Evolutionary conservation across 2,888 invertebrate species (phyloP), one percentile per base, ranked within the genome.

Genomic region (Andricus quercusramuli): DNA sequence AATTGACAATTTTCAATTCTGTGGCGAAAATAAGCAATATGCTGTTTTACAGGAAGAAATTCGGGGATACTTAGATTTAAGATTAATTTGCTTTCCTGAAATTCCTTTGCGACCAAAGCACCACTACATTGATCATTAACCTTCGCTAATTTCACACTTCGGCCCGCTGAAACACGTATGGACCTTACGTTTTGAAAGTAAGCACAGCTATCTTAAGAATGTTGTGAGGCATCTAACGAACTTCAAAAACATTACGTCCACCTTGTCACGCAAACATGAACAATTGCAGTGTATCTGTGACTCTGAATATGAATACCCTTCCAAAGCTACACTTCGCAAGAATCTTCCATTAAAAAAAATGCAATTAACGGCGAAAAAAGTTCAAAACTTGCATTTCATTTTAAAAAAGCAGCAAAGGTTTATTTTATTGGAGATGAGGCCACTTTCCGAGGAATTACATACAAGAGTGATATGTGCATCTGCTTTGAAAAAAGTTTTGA

Each of bases 181-280:
- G 83, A 87, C 85, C 8, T 67, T 86, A 0, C 15, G 85, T 32
- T 88, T 84, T 32, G 32, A 88, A 78, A 85, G 85, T 44, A 85
- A 85, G 68, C 87, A 88, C 70, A 81, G 79, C 11, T 86, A 82
- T 83, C 86, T 88, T 44, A 88, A 88, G 82, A 79, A 66, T 70
- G 32, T 83, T 25, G 47, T 83, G 0, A 81, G 81, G 74, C 81
- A 80, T 64, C 51, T 15, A n/a, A 81, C 80, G 77, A 88, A 89
- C 82, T 88, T 84, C 51, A 85, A 84, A 82, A 85, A 85, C 83
- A 41, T 41, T 41, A 41, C 37, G 68, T 86, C 74, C 59, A 79
- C 79, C 22, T 29, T 84, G 5, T 77, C 83, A 20, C 22, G 4
- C 32, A 44, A 15, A 44, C 15, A 44, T 0, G 32, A 32, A 32